These are phyloP conservation scores for Bos javanicus DNA, from an alignment of 2,113 vertebrate genomes.

Conservation along the genomic window DNA sequence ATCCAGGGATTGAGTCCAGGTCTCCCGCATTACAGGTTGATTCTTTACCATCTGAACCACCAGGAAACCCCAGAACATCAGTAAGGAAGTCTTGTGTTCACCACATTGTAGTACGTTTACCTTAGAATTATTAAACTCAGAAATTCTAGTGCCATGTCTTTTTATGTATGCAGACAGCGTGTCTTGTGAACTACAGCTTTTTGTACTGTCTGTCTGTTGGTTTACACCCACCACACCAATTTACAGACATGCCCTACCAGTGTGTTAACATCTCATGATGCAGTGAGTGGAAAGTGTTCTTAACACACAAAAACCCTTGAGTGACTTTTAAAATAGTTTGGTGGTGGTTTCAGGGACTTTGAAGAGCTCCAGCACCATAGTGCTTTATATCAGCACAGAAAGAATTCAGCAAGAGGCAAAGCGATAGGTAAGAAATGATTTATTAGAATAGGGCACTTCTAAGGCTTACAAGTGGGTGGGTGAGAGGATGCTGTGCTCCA, in stretches of 20 bases:
- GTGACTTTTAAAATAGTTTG: not conserved
- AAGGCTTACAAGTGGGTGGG: not conserved
- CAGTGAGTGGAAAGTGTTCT: constrained; percentile 20
- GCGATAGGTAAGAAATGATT: not conserved
- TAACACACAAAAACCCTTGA: constrained; percentile 39
- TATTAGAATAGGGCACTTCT: not conserved
- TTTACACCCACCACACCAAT: not conserved
- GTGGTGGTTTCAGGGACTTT: not conserved
- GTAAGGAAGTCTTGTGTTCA: not conserved
- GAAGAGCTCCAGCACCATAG: not conserved
- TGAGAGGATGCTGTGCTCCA: not conserved
- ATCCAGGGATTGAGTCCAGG: not conserved
- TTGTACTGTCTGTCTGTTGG: constrained; percentile 10
- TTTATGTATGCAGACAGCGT: not conserved
- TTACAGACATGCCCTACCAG: constrained; percentile 29
- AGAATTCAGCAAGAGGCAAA: not conserved
- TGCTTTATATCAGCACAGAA: not conserved
- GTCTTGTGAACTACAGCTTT: constrained; percentile 5
- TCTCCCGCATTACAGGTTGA: not conserved
- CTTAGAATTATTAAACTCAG: not conserved
- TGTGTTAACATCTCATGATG: constrained; percentile 28
- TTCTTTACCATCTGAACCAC: not conserved
- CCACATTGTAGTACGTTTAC: not conserved
- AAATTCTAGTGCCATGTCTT: not conserved
- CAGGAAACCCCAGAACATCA: not conserved